These are phyloP conservation scores for Cephalotes varians DNA, from an alignment of 2,888 invertebrate species.

Conservation along the genomic window DNA sequence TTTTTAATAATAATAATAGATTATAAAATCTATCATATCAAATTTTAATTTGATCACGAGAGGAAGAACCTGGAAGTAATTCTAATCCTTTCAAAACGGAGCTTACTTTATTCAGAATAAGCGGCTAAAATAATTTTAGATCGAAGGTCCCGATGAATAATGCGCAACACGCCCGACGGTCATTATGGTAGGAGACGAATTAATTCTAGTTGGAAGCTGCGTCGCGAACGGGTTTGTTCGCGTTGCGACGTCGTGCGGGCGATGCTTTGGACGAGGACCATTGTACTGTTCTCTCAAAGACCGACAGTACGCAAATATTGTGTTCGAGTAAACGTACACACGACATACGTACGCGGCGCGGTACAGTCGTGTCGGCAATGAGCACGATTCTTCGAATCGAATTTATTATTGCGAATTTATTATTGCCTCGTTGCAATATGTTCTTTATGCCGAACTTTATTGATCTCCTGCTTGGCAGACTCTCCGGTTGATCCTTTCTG, in stretches of 20 bases:
- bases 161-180: slow-evolving; percentile 31
- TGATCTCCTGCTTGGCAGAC: slow-evolving; percentile 14
- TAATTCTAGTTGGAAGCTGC: slow-evolving; percentile 9
- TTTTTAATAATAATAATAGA: not conserved
- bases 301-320: slow-evolving; percentile 57
- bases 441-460: slow-evolving; percentile 27
- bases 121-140: slow-evolving; percentile 29
- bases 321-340: slow-evolving; percentile 44
- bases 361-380: slow-evolving; percentile 6
- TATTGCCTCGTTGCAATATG: too few species aligned
- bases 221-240: slow-evolving; percentile 12
- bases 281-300: slow-evolving; percentile 51
- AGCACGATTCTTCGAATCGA: not conserved
- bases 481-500: slow-evolving; percentile 28
- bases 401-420: too few species aligned
- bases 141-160: slow-evolving; percentile 32
- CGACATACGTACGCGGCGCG: slow-evolving; percentile 7
- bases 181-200: slow-evolving; percentile 28
- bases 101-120: not conserved
- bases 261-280: slow-evolving; percentile 27
- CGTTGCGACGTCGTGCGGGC: slow-evolving; percentile 28
- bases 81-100: not conserved
- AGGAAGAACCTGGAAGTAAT: not conserved
- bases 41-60: not conserved
- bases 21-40: not conserved